Evolutionary conservation across 1,140 invertebrate genomes (phyloP).

Genomic region (Caenorhabditis latens): DNA sequence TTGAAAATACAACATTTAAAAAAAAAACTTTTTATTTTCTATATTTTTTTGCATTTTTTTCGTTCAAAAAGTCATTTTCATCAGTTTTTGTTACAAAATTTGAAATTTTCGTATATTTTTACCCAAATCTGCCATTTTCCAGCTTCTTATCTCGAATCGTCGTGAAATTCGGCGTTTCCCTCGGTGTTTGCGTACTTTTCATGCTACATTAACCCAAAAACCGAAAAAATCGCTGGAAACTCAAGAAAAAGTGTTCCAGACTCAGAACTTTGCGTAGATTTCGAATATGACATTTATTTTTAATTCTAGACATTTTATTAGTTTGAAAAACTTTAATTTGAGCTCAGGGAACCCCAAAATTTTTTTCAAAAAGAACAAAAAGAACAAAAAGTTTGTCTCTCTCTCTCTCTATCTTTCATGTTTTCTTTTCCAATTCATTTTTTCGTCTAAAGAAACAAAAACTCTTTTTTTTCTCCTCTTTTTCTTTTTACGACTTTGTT

Average conservation of each 20-base stretch:
- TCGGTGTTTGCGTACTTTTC: not conserved
- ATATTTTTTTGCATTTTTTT: no score
- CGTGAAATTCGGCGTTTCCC: not conserved
- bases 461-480: not conserved
- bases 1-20: no score
- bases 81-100: not conserved
- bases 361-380: no score
- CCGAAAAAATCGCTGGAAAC: not conserved
- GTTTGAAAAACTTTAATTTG: no score
- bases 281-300: no score
- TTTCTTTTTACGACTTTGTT: not conserved
- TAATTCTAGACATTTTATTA: no score
- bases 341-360: no score
- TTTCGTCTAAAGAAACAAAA: not conserved
- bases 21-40: no score
- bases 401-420: no score
- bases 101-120: not conserved
- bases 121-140: not conserved
- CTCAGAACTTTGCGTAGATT: not conserved
- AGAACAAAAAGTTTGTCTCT: not conserved
- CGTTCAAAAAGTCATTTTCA: not conserved
- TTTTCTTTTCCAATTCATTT: not conserved
- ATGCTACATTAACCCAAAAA: not conserved
- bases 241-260: not conserved
- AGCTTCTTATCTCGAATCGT: no score